Evolutionary conservation across 2,797 vertebrate species (phyloP).

Genomic region (Syngnathus rostellatus): DNA sequence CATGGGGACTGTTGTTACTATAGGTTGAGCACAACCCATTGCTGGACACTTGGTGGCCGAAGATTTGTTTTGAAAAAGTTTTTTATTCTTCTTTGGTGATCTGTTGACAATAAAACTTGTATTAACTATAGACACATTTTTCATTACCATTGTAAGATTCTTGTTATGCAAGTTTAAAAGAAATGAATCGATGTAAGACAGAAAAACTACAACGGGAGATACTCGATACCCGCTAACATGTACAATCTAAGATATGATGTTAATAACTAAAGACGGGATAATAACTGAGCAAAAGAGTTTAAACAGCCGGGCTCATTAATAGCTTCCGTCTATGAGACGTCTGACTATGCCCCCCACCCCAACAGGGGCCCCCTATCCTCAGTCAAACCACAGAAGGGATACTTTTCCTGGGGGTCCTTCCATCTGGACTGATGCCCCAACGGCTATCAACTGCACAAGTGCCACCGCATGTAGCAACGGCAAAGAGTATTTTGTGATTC

Average conservation of each 20-base stretch:
- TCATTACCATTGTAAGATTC: no score
- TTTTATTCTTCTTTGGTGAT: neutral
- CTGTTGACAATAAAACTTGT: neutral
- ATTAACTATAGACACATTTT: no score
- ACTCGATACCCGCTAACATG: no score
- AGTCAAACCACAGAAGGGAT: neutral
- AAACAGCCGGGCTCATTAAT: neutral
- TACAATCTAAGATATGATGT: no score
- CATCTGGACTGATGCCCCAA: neutral
- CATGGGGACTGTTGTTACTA: neutral
- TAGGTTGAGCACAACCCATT: neutral
- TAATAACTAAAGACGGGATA: neutral
- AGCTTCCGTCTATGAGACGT: no score
- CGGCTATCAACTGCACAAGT: neutral
- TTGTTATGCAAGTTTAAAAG: no score
- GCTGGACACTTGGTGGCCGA: neutral
- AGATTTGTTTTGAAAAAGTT: no score
- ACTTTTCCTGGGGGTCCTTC: neutral
- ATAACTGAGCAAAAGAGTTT: neutral
- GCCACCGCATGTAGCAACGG: neutral
- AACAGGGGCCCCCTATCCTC: neutral
- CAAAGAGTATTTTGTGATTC: neutral
- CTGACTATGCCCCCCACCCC: no score
- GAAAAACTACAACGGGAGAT: no score
- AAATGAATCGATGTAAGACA: no score